Evolutionary conservation across 2,797 vertebrate genomes (phyloP), one percentile per base, ranked within the genome.

Genomic region (Hipposideros larvatus): DNA sequence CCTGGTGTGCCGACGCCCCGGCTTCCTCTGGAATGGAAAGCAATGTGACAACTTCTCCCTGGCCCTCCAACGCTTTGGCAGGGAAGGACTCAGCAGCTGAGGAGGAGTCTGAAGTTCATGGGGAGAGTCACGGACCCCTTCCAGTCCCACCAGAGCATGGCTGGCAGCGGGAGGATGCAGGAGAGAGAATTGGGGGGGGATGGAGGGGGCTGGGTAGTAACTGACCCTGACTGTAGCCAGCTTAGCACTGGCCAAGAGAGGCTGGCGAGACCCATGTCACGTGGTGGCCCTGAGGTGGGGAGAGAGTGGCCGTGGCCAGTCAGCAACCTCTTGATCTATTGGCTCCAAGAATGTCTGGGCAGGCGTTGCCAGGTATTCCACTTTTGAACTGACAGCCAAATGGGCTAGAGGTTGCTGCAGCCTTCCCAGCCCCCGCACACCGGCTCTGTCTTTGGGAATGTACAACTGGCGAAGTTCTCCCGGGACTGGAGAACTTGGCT

Each of bases 331-430:
- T 78, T 5, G 7, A 22, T 14, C 24, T 10, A 21, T 31, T 13
- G 28, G 34, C 87, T 87, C 43, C 15, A 48, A 74, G 53, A 16
- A 9, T 8, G 6, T 22, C 34, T 19, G 21, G 63, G 8, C 59
- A 48, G 31, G 57, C 0, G 0, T 15, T 21, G 43, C 57, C 21
- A 4, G 31, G 26, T 6, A 16, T n/a, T 11, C 43, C 6, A n/a
- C 37, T 77, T 68, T 37, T 26, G n/a, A 7, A 74, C 0, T 0
- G 57, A 78, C 4, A 1, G 28, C 74, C 59, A 11, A 65, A 18
- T 18, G 31, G 24, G 26, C 16, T n/a, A 51, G 28, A 90, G 68
- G 65, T 79, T 11, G 14, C 34, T 57, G 43, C 19, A 59, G 87
- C 46, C n/a, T 11, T 7, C 51, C 43, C 7, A 18, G 14, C 4